Base-by-base conservation (phyloP, 2,888 invertebrate species). In the Pseudoips prasinana region DNA sequence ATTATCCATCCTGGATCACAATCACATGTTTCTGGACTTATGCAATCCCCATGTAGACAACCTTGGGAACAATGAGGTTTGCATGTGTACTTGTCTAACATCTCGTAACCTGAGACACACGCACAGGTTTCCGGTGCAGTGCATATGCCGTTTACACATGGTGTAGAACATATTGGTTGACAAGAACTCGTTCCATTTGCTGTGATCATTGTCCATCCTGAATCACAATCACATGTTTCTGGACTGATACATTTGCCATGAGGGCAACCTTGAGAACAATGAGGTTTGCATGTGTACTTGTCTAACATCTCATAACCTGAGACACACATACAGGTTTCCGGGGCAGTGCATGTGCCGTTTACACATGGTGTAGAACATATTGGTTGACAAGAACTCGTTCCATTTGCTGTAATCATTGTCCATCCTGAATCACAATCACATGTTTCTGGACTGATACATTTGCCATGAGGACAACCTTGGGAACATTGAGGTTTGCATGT, bases 91-190 rank as follows among this genome's bases (percentile, higher is more conserved):
- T 22, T 3, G 4, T 46, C 38, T 5, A 40, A 25, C 27, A 57
- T 63, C 4, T 11, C 18, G 27, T 60, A 78, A 0, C 77, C 77
- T 1, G 31, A 27, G 1, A 78, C 71, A 52, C 92, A 92, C 1
- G 73, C 71, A 58, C 92, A 92, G 10, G 76, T 73, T 35, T 91
- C 89, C 0, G 90, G 90, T 0, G 79, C 90, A 0, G 88, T 65
- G 41, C 92, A 80, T 38, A 73, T 35, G 0, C 54, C 45, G 1
- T 38, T 36, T 4, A 8, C 27, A 33, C 60, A 49, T 6, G 5
- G 5, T 5, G 2, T 14, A 14, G 14, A 14, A 14, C 14, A 14
- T 14, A 14, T 14, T 2, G 14, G 14, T 14, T 14, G 2, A 14
- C 14, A 14, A 14, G 14, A 14, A 14, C 14, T 14, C 3, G 2